Conservation (phyloP, 1,140 invertebrate species). For the Elymnias hypermnestra region DNA sequence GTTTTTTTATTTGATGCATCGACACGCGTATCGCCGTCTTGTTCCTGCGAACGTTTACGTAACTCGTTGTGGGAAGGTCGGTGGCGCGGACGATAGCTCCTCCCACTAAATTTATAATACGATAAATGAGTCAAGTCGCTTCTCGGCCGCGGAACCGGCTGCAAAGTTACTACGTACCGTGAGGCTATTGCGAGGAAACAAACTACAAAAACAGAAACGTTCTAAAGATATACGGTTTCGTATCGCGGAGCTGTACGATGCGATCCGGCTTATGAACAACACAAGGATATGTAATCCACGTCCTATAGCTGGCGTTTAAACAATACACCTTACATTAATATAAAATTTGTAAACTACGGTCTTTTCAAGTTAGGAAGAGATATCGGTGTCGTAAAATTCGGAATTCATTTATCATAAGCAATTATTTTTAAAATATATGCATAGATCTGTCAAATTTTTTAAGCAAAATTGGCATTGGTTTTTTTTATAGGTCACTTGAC, state of each 20-base stretch:
- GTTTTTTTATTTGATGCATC: conserved; percentile 43
- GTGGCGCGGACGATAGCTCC: conserved; percentile 47
- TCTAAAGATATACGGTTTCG: conserved; percentile 50
- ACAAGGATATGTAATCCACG: conserved; percentile 30
- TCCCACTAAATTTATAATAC: conserved; percentile 70
- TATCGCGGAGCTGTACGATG: conserved; percentile 49
- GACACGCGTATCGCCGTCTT: conserved; percentile 50
- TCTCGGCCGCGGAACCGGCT: conserved; percentile 40
- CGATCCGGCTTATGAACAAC: conserved; percentile 52
- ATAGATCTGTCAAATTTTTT: too few relatives aligned
- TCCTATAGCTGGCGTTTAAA: too few relatives aligned
- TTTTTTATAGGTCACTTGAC: too few relatives aligned
- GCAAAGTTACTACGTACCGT: conserved; percentile 55
- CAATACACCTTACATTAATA: too few relatives aligned
- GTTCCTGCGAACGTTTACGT: conserved; percentile 36
- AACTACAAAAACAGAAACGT: conserved; percentile 51
- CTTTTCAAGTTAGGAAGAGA: too few relatives aligned
- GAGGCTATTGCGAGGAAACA: conserved; percentile 62
- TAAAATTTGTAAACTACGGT: too few relatives aligned
- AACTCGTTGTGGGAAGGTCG: conserved; percentile 57
- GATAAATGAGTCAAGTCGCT: conserved; percentile 63
- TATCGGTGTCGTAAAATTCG: too few relatives aligned
- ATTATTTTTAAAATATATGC: too few relatives aligned
- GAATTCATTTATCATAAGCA: too few relatives aligned
- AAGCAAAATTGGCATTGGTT: too few relatives aligned